Evolutionary conservation across 2,113 vertebrate species (phyloP).

Genomic region (Butorides virescens): DNA sequence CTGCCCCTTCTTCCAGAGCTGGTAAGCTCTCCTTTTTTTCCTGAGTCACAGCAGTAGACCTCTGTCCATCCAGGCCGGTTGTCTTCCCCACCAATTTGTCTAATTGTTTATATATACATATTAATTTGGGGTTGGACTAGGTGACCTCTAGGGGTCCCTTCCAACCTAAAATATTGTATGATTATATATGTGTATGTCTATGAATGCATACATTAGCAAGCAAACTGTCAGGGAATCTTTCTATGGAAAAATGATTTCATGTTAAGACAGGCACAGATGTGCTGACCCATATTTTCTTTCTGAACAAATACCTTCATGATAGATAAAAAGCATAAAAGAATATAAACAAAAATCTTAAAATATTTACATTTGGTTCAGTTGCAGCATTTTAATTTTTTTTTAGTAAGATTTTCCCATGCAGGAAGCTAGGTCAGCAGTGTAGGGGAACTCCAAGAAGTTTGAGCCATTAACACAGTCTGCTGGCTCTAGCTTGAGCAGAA

Average conservation of each 20-base stretch:
- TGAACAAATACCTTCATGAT: neutral
- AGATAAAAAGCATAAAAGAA: neutral
- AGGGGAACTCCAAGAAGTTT: neutral
- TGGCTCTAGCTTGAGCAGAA: neutral
- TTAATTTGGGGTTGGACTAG: too few relatives aligned
- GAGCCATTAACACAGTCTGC: neutral
- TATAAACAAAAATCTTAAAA: neutral
- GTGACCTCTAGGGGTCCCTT: too few relatives aligned
- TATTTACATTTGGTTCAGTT: neutral
- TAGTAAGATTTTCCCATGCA: neutral
- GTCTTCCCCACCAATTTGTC: too few relatives aligned
- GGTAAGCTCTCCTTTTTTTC: too few relatives aligned
- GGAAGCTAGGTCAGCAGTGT: neutral
- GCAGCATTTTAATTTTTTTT: too few relatives aligned
- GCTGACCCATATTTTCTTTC: neutral
- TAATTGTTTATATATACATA: neutral
- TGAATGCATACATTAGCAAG: neutral
- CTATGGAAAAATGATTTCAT: neutral
- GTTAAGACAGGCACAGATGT: neutral
- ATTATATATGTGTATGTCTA: neutral
- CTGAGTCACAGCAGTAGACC: too few relatives aligned
- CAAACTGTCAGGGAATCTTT: neutral
- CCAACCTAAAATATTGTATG: too few relatives aligned
- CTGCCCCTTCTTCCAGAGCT: too few relatives aligned
- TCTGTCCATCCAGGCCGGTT: too few relatives aligned